phyloP scores from a whole-genome alignment of 1,140 invertebrate genomes.

The Pectinophora gossypiella region DNA sequence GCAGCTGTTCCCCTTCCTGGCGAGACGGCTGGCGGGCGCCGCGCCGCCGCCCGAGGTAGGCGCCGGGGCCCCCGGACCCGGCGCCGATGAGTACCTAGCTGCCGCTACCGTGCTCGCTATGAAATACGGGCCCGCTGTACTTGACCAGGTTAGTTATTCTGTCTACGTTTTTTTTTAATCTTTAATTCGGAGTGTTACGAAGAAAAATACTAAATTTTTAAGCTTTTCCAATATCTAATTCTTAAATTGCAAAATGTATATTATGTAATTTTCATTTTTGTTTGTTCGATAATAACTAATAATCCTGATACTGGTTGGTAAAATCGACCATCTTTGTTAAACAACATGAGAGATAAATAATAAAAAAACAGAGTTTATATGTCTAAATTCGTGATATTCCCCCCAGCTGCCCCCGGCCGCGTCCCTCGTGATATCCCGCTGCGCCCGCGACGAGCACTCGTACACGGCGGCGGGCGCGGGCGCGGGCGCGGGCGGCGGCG shows the following conservation, averaged over 20 bases:
- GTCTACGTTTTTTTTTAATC: too few species aligned
- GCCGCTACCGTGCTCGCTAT: constrained; percentile 85
- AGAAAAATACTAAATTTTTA: too few species aligned
- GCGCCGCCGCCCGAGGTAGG: constrained; percentile 27
- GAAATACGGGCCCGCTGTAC: constrained; percentile 80
- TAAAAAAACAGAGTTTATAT: too few species aligned
- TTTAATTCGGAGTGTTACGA: too few species aligned
- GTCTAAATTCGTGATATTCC: background rate
- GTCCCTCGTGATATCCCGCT: constrained; percentile 60
- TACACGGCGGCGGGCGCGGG: constrained; percentile 59
- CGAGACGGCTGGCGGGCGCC: constrained; percentile 79
- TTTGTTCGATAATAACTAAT: too few species aligned
- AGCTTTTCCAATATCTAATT: too few species aligned
- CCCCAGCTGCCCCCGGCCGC: constrained; percentile 52
- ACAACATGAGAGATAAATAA: too few species aligned
- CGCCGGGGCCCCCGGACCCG: constrained; percentile 61
- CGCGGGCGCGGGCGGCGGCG: constrained; percentile 54
- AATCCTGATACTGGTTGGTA: too few species aligned
- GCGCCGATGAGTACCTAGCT: constrained; percentile 84
- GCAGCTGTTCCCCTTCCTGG: constrained; percentile 86
- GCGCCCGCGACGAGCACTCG: constrained; percentile 66
- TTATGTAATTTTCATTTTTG: too few species aligned
- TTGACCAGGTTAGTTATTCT: constrained; percentile 53
- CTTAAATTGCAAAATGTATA: too few species aligned
- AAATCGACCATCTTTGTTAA: too few species aligned